Evolutionary conservation across 2,113 vertebrate species (phyloP), one percentile per base, ranked within the genome.

Genomic region (Vulpes lagopus): DNA sequence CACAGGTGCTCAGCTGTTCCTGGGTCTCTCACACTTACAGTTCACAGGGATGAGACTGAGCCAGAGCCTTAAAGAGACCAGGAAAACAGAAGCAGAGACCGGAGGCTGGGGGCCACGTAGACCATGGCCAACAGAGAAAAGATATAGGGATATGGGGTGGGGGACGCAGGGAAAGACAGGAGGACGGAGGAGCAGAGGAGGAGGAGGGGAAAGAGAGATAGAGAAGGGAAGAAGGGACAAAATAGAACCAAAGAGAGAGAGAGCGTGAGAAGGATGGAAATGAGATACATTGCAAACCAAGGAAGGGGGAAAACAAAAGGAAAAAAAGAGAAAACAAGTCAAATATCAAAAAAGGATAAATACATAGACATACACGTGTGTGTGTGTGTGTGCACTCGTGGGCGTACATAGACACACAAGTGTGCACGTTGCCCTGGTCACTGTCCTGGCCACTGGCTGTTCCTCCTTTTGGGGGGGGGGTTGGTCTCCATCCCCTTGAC

Each of bases 281-380:
- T 3, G 67, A 59, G 74, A n/a, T 20, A 17, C 35, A 69, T 0
- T 67, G 57, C 88, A 89, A 62, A 73, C 53, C 0, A 8, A 88
- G 59, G 59, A 84, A 64, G 55, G 67, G 83, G n/a, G 86, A 49
- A 93, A 82, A 96, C 71, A 80, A 79, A 96, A 82, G 35, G 19
- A 23, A 20, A 30, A 38, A 22, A 79, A 78, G 22, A 38, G 38
- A 67, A 65, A 64, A 23, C 43, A 69, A 25, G 43, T 27, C 9
- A 60, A 80, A 80, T n/a, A 32, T 35, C 62, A 25, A 43, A 51
- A 86, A 86, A 12, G 78, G 57, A 1, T 8, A 30, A 43, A 16
- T 2, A 23, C 55, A 1, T 0, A n/a, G n/a, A 32, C 11, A 17
- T 3, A 22, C 16, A 30, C 43, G 30, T 20, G 81, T 27, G 0